phyloP scores from a whole-genome alignment of 23 tunicate genomes.

The Phallusia fumigata region DNA sequence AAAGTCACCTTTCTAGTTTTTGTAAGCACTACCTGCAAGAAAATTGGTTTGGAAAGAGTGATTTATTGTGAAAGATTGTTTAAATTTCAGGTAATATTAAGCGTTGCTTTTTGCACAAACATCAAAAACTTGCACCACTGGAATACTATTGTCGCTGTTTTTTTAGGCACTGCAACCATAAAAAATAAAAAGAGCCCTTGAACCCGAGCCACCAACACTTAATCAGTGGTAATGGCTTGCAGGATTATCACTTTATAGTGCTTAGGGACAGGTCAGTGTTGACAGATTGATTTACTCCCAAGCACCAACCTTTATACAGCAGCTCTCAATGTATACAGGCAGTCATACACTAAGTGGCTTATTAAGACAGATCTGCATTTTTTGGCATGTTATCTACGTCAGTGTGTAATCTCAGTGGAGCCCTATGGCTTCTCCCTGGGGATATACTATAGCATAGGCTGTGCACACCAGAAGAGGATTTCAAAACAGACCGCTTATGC shows the following conservation, averaged over 20 bases:
- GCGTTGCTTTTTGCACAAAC: too few species aligned
- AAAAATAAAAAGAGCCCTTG: background rate
- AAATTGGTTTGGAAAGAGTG: too few species aligned
- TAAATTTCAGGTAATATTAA: too few species aligned
- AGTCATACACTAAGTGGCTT: background rate
- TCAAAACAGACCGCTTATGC: background rate
- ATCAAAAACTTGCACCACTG: too few species aligned
- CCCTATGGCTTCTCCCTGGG: background rate
- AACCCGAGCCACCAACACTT: background rate
- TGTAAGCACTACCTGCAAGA: too few species aligned
- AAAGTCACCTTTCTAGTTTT: too few species aligned
- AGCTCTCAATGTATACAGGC: background rate
- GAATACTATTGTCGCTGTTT: too few species aligned
- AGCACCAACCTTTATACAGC: background rate
- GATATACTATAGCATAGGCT: background rate
- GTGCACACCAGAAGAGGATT: background rate
- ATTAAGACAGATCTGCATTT: conserved; percentile 6
- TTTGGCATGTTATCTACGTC: background rate
- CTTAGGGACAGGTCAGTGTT: background rate
- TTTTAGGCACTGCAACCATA: too few species aligned
- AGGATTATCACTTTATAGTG: background rate
- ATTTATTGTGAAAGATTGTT: too few species aligned
- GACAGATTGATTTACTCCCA: background rate
- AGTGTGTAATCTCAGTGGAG: background rate
- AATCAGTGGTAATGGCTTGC: background rate